Evolutionary conservation across 2,113 vertebrate species (phyloP).

Genomic region (Ptilonorhynchus violaceus): DNA sequence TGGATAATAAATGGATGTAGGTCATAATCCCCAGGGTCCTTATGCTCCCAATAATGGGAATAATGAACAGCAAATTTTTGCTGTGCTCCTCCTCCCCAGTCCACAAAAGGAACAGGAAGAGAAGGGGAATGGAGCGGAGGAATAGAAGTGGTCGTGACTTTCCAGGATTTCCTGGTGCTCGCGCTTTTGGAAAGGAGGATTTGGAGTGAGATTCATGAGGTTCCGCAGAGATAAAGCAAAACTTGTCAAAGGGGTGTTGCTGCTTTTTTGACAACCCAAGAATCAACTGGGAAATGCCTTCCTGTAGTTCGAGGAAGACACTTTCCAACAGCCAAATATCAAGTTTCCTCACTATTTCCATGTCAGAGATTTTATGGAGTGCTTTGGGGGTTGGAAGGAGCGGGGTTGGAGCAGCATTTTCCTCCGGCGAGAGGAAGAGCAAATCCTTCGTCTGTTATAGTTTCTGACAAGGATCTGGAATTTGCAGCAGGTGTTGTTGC

Average conservation of each 20-base stretch:
- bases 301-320: not conserved
- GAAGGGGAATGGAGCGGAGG: not conserved
- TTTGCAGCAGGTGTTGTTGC: not conserved
- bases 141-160: not conserved
- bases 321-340: not conserved
- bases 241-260: not conserved
- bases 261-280: not conserved
- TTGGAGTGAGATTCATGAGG: not conserved
- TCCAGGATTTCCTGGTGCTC: not conserved
- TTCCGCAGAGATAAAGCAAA: not conserved
- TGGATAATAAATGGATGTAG: not conserved
- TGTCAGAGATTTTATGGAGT: not conserved
- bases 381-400: not conserved
- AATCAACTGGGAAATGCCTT: not conserved
- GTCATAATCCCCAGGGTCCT: not conserved
- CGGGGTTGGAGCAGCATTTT: not conserved
- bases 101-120: not conserved
- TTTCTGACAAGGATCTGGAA: not conserved
- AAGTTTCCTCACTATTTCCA: not conserved
- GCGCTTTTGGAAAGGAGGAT: not conserved
- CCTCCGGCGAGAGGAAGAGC: not conserved
- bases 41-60: not conserved
- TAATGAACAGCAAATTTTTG: not conserved
- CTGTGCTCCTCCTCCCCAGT: accelerated
- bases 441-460: not conserved